These are phyloP conservation scores for Cheiracanthium punctorium DNA, from an alignment of 2,888 invertebrate species.

Conservation along the genomic window DNA sequence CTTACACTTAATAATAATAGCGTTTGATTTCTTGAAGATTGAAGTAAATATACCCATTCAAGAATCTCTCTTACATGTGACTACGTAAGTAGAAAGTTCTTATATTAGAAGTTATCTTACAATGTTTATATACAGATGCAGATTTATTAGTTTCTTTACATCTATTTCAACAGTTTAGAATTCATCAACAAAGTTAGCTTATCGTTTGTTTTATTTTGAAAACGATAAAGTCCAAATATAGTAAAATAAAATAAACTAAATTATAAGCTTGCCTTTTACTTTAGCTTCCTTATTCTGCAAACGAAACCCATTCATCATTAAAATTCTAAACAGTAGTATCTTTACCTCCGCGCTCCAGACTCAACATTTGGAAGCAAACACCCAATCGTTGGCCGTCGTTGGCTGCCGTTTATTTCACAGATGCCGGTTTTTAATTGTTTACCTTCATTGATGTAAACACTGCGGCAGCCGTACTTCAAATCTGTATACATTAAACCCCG, in stretches of 20 bases:
- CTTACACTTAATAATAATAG: no score
- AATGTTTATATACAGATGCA: background rate
- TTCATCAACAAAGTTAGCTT: no score
- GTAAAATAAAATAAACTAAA: background rate
- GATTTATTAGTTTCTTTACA: background rate
- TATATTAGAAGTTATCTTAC: no score
- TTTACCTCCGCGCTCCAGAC: background rate
- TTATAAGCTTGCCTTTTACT: background rate
- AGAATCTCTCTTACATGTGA: no score
- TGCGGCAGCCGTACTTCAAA: slow-evolving; percentile 24
- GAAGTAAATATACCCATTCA: no score
- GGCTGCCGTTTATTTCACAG: slow-evolving; percentile 1
- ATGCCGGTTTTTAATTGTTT: slow-evolving; percentile 39
- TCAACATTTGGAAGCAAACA: slow-evolving; percentile 10
- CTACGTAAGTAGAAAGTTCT: no score
- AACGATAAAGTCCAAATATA: no score
- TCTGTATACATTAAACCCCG: slow-evolving; percentile 53
- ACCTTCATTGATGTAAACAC: slow-evolving; percentile 50
- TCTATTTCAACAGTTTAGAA: no score
- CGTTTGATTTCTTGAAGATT: no score
- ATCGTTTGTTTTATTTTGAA: no score
- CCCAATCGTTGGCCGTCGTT: slow-evolving; percentile 13
- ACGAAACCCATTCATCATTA: background rate
- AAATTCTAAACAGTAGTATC: background rate
- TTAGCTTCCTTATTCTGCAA: background rate